These are phyloP conservation scores for Thera britannica DNA, from an alignment of 2,888 invertebrate genomes.

Conservation along the genomic window DNA sequence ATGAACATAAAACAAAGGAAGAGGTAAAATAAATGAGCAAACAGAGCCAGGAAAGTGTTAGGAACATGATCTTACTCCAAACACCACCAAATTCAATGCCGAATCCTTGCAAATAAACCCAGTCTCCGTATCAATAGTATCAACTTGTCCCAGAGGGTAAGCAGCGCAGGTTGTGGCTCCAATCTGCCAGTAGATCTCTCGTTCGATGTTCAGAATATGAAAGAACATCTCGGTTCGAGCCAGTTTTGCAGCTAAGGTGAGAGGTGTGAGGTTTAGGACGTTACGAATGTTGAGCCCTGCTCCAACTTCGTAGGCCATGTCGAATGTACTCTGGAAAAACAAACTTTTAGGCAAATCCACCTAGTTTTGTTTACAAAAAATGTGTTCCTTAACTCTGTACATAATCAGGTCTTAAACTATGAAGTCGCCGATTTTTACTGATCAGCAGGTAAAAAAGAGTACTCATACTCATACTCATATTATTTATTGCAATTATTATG, in stretches of 20 bases:
- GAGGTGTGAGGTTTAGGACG: constrained; percentile 93
- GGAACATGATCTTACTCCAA: constrained; percentile 89
- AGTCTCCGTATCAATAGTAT: constrained; percentile 96
- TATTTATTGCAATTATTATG: too few relatives aligned
- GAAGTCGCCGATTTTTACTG: too few relatives aligned
- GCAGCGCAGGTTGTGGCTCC: constrained; percentile 98
- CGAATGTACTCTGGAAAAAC: constrained; percentile 90
- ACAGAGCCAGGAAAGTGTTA: too few relatives aligned
- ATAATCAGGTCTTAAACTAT: too few relatives aligned
- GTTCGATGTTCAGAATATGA: constrained; percentile 97
- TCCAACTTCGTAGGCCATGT: constrained; percentile 97
- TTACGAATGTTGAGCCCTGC: constrained; percentile 95
- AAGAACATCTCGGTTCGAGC: constrained; percentile 98
- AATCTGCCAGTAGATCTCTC: constrained; percentile 99
- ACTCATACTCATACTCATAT: too few relatives aligned
- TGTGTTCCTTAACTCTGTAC: too few relatives aligned
- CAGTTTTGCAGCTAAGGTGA: constrained; percentile 96
- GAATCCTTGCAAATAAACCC: constrained; percentile 98
- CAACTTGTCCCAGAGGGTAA: constrained; percentile 97
- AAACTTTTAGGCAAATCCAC: too few relatives aligned
- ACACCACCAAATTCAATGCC: constrained; percentile 97
- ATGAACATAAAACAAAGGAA: background rate
- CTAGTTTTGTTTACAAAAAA: too few relatives aligned
- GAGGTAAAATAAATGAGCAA: background rate
- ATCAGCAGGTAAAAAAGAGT: too few relatives aligned